phyloP scores from a whole-genome alignment of 1,140 invertebrate species.

The Grapholita molesta region DNA sequence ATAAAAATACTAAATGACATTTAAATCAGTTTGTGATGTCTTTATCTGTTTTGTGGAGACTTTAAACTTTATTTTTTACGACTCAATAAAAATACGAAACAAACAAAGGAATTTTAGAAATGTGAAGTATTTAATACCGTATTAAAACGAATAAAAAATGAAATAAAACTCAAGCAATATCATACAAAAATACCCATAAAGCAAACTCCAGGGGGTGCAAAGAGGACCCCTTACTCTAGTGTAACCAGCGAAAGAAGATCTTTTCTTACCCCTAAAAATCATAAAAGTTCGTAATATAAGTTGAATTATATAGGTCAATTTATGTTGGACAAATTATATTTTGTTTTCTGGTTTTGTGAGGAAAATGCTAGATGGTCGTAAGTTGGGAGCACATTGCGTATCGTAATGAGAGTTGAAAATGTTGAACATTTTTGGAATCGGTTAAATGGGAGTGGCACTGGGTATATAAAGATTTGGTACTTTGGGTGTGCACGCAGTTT shows the following conservation, averaged over 20 bases:
- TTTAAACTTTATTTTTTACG: neutral
- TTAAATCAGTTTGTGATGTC: no score
- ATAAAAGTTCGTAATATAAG: neutral
- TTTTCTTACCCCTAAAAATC: neutral
- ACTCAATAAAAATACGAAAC: neutral
- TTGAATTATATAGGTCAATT: neutral
- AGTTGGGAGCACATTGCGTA: neutral
- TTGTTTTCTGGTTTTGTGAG: conserved; percentile 5
- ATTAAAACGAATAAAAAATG: conserved; percentile 1
- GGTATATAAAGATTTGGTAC: no score
- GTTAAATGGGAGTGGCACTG: neutral
- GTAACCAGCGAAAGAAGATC: neutral
- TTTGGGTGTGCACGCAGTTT: no score
- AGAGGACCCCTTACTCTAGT: neutral
- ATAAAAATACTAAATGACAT: no score
- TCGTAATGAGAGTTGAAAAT: neutral
- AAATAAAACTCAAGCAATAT: conserved; percentile 3
- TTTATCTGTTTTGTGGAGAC: no score
- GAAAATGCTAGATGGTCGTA: neutral
- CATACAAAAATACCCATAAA: neutral
- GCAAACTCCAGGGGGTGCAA: neutral
- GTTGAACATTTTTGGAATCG: neutral
- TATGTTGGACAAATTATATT: neutral
- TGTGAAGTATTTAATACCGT: neutral
- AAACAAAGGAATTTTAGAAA: neutral